Base-by-base conservation (phyloP, 2,797 vertebrate genomes). In the Phrynocephalus vlangalii region DNA sequence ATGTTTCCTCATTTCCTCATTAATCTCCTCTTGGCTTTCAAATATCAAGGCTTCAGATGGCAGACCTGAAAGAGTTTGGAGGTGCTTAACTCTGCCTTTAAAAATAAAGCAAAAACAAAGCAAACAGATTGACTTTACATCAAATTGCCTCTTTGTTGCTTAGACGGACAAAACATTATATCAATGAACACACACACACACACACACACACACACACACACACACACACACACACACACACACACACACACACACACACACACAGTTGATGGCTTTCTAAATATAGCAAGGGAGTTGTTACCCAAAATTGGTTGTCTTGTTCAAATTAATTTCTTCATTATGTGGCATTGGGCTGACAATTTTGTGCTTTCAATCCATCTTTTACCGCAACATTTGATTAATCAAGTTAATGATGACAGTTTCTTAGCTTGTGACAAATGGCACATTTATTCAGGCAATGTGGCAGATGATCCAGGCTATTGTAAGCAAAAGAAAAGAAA, bases 271-370 rank as follows among this genome's bases (percentile, higher is more conserved):
- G 94, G 91, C 90, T 96, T 97, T 97, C 96, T 97, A 95, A 96
- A 95, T 95, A 96, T 96, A 95, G 93, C 88, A 89, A 94, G 93
- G 96, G 94, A 92, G 94, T 93, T 94, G 93, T 94, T 94, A 95
- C 93, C 95, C 93, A 96, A 97, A 97, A 98, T 94, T 97, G 95
- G 96, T 96, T 97, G 96, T 96, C 96, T 97, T 97, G 89, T 93
- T 96, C 89, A 96, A 96, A 96, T 96, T 97, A 97, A 98, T 97
- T 97, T 97, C 96, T 97, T 98, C 94, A 97, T 98, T 98, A 97
- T 94, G 89, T 94, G 95, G 94, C 94, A 96, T 89, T 94, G 89
- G 94, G 87, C 94, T 96, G 96, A 97, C 95, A 97, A 96, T 94
- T 96, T 93, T 94, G 87, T 95, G 95, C 83, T 97, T 97, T 97